Base-by-base conservation (phyloP, 2,888 invertebrate species). In the Mythimna lalbum region DNA sequence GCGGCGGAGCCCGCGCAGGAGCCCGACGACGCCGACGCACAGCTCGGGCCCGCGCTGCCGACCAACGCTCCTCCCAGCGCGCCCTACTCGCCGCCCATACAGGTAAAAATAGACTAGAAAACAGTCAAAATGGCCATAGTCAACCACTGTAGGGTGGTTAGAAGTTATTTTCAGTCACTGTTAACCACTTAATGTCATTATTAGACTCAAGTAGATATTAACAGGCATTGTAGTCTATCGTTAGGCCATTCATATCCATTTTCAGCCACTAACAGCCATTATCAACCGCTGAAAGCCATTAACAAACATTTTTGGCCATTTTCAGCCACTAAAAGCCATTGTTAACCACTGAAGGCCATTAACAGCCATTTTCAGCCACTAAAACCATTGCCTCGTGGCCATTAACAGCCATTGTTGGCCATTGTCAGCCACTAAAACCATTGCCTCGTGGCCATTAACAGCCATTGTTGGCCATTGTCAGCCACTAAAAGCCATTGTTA, bases 1-100 rank as follows among this genome's bases (percentile, higher is more conserved):
- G 92, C 93, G 0, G 91, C 85, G 0, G 95, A 94, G 66, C 93
- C 93, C 5, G 36, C 7, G 4, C 36, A 12, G 1, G 56, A 57
- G 1, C 7, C 12, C 0, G n/a, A 36, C 2, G 33, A 57, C 0
- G 14, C 7, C 0, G 56, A 36, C 5, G 1, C n/a, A 0, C 56
- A 36, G 1, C 12, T 4, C 1, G 56, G 56, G 3, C 57, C 57
- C 1, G 36, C 57, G 0, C 12, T 56, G 0, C 56, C 56, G 12
- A 12, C 1, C 19, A 56, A 21, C 21, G 56, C 56, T 1, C 56
- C 56, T 4, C 56, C 57, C 4, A 21, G 21, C 1, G 52, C 63
- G 2, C 59, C 74, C 2, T 56, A 62, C 52, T 31, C 78, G 27
- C 84, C 83, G 0, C 82, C 82, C 4, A 36, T 63, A 47, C 80